Percentiles rank a stretch among this genome's conserved stretches.
Conservation (phyloP, 2,888 invertebrate species). For the Trileptium ribeirensis region DNA sequence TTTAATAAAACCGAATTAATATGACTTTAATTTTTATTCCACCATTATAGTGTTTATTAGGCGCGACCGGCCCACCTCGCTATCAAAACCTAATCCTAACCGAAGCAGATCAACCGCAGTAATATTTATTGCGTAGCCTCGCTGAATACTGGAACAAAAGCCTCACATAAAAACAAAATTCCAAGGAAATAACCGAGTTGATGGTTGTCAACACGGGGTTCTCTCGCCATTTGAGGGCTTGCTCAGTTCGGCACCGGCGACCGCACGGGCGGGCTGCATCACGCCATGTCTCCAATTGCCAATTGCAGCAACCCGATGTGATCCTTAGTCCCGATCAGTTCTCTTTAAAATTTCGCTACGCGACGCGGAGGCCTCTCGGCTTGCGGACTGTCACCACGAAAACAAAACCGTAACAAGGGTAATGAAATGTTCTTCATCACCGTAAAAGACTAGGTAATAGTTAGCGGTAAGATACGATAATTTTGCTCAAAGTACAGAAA, state of each 20-base stretch:
- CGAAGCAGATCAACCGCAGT: no score
- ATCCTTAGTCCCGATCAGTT: conserved; percentile 61
- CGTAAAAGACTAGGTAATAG: no score
- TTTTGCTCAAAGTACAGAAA: neutral
- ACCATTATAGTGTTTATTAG: no score
- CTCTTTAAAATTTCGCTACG: conserved; percentile 76
- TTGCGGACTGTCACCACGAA: conserved; percentile 55
- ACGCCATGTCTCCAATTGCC: conserved; percentile 71
- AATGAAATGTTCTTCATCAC: no score
- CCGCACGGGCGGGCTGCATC: conserved; percentile 76
- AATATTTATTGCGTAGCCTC: neutral
- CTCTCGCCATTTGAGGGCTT: conserved; percentile 86
- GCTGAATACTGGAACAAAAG: neutral
- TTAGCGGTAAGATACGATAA: neutral
- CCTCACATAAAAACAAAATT: no score
- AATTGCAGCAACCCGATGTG: conserved; percentile 64
- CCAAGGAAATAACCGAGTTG: conserved; percentile 67
- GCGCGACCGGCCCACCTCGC: no score
- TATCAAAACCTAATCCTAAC: no score
- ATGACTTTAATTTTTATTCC: no score
- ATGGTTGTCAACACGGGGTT: conserved; percentile 82
- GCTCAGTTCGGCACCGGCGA: conserved; percentile 76
- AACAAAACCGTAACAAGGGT: no score
- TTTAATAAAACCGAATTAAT: no score
- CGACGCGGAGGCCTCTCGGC: conserved; percentile 73